Conservation (phyloP, 35 echinoderm and acorn worm genomes). For the Apostichopus californicus region DNA sequence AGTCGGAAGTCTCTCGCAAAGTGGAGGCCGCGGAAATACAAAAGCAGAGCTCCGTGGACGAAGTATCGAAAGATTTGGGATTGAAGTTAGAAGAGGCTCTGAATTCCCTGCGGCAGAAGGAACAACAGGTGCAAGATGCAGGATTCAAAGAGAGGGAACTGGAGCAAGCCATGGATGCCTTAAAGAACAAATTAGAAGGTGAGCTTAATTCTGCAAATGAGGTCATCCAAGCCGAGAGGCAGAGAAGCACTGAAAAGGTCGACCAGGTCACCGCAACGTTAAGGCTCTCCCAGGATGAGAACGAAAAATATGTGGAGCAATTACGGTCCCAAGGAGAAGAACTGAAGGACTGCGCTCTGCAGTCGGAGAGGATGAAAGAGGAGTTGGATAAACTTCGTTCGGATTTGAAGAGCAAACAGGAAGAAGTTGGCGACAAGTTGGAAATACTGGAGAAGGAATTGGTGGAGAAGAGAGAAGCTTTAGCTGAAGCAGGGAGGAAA, state of each 20-base stretch:
- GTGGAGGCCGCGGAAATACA: slow-evolving; percentile 86
- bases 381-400: slow-evolving; percentile 30
- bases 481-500: slow-evolving; percentile 47
- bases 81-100: slow-evolving; percentile 77
- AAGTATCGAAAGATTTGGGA: slow-evolving; percentile 78
- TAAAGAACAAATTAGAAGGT: slow-evolving; percentile 80
- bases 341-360: slow-evolving; percentile 36
- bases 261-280: slow-evolving; percentile 52
- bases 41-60: slow-evolving; percentile 88
- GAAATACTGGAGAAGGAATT: slow-evolving; percentile 37
- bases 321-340: slow-evolving; percentile 57
- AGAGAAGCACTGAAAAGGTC: slow-evolving; percentile 67
- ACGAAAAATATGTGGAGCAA: slow-evolving; percentile 42
- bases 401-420: slow-evolving; percentile 30
- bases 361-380: slow-evolving; percentile 28
- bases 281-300: slow-evolving; percentile 45
- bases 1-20: slow-evolving; percentile 73
- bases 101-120: slow-evolving; percentile 60
- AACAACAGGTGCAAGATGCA: slow-evolving; percentile 82
- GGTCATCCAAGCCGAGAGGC: slow-evolving; percentile 62
- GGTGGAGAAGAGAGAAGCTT: slow-evolving; percentile 23
- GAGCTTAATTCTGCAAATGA: slow-evolving; percentile 80
- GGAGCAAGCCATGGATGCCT: slow-evolving; percentile 71
- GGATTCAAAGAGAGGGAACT: slow-evolving; percentile 79
- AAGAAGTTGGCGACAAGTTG: slow-evolving; percentile 41